These are phyloP conservation scores for Rotaria macrura DNA, from an alignment of 2,888 invertebrate species.

Conservation along the genomic window DNA sequence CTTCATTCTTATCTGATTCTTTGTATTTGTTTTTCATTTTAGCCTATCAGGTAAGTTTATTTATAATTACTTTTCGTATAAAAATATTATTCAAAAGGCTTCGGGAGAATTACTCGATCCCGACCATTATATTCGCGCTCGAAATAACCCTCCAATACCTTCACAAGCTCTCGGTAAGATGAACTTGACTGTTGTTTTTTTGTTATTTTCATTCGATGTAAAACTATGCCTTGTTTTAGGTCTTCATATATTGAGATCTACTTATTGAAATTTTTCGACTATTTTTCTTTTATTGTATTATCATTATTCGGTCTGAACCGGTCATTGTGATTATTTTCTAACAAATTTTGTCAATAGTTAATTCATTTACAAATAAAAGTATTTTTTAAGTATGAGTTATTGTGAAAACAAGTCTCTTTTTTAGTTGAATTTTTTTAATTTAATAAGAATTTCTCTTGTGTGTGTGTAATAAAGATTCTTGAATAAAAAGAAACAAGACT, in stretches of 20 bases:
- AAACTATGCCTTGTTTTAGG: not conserved
- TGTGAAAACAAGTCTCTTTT: not conserved
- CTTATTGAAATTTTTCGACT: not conserved
- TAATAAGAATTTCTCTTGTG: not conserved
- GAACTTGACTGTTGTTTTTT: not conserved
- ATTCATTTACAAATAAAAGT: not conserved
- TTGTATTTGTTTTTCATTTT: not conserved
- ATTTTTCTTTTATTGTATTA: not conserved
- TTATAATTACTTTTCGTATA: not conserved
- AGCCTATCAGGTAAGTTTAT: not conserved
- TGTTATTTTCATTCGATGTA: not conserved
- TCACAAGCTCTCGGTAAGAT: not conserved
- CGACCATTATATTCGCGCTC: constrained; percentile 12
- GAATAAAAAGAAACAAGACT: not conserved
- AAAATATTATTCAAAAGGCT: not conserved
- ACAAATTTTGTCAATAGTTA: not conserved
- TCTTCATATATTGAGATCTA: not conserved
- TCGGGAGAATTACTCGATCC: constrained; percentile 19
- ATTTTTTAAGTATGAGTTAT: not conserved
- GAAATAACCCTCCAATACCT: not conserved
- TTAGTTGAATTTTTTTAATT: not conserved
- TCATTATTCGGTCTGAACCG: not conserved
- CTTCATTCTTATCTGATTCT: not conserved
- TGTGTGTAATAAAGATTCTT: not conserved
- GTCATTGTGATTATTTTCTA: constrained; percentile 12